Evolutionary conservation across 92 coral and sea anemone genomes (phyloP), one percentile per base, ranked within the genome.

Genomic region (Epizoanthus rinbou): DNA sequence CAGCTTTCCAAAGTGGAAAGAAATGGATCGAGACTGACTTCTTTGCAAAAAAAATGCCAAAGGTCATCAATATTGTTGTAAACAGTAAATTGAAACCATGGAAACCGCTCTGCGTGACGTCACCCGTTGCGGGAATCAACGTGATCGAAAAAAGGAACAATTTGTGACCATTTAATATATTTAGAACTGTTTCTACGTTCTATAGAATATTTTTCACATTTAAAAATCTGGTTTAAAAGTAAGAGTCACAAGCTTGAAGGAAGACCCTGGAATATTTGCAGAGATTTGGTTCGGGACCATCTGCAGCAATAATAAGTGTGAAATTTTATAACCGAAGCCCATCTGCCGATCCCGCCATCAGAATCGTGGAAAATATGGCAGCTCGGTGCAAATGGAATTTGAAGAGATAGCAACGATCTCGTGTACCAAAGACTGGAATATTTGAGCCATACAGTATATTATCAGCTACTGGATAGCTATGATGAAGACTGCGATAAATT

Each of bases 51-150:
- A 64, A 22, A 19, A 62, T 58, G 71, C 45, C 82, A 78, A 78
- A 59, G 82, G 82, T 78, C 64, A 65, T 35, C 82, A 60, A 78
- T 78, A 78, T 86, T 86, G 88, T 67, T 56, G 78, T 86, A 91
- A 93, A 93, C 93, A 93, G 22, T 80, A 67, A 28, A 17, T 33
- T 66, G 84, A 74, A 85, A 83, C 86, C 93, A 84, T 57, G 86
- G 81, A 83, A 73, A 93, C 93, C 86, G 35, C 73, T 76, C 86
- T 83, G 84, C 89, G 89, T 93, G 98, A 93, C 95, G 95, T 93
- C 94, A 93, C 89, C 82, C 54, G 82, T 57, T 22, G 47, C 45
- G 72, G 84, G 74, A 85, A 69, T 62, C 78, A 88, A 86, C 97
- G 90, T 88, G 91, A 89, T 86, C 90, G 37, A 19, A 73, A 31